A percentile compares a stretch with the other conserved stretches of the same genome.
phyloP scores from a whole-genome alignment of 2,888 invertebrate species.

The Cremastinae sp. region DNA sequence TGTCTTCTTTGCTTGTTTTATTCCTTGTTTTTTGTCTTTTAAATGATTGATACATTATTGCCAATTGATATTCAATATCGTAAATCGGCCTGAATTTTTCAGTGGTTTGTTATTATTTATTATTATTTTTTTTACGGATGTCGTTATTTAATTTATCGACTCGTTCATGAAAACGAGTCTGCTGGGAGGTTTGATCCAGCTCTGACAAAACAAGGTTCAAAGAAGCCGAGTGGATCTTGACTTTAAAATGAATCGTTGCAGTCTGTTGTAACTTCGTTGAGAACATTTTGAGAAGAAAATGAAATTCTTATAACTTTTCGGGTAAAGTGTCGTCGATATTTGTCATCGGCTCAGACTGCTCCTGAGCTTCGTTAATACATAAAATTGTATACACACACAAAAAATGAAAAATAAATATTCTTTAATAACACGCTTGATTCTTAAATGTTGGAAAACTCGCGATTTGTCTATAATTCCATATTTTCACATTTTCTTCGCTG shows the following conservation, averaged over 20 bases:
- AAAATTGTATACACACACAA: too few relatives aligned
- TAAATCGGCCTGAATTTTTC: constrained; percentile 10
- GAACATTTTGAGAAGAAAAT: too few relatives aligned
- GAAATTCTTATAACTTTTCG: too few relatives aligned
- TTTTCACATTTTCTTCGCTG: constrained; percentile 18
- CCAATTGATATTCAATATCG: constrained; percentile 31
- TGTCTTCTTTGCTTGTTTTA: neutral
- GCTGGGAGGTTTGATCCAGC: too few relatives aligned
- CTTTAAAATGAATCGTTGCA: too few relatives aligned
- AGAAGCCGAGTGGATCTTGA: too few relatives aligned
- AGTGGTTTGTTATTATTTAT: neutral
- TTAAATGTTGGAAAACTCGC: neutral
- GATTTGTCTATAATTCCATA: constrained; percentile 2
- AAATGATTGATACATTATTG: neutral
- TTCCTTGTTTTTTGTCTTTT: constrained; percentile 2
- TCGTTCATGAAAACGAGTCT: neutral
- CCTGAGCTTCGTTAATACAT: too few relatives aligned
- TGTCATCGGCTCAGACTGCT: too few relatives aligned
- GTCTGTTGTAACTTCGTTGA: too few relatives aligned
- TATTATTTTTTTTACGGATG: neutral
- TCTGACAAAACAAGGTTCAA: too few relatives aligned
- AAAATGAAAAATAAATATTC: too few relatives aligned
- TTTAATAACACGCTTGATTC: neutral
- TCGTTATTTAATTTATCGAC: neutral
- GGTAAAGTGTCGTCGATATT: too few relatives aligned